Base-by-base conservation (phyloP, 1,140 invertebrate species). In the Drusus annulatus region DNA sequence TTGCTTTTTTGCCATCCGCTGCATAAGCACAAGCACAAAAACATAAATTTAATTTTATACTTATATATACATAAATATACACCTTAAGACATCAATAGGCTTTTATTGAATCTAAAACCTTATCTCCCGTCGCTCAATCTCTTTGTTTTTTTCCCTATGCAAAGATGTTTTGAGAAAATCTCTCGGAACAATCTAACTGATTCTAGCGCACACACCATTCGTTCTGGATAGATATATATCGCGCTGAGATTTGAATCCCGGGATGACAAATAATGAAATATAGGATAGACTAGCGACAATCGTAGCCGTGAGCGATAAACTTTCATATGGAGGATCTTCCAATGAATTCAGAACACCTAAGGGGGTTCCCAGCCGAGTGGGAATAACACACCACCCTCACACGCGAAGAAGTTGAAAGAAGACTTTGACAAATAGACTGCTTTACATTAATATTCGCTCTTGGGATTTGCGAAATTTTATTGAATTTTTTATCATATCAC, bases 401-500 rank as follows among this genome's bases (percentile, higher is more conserved):
- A 31, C 6, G 45, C 10, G 68, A 51, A 71, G 19, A 52, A 58
- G 51, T 31, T 28, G 25, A 75, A 58, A 75, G 17, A 56, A 65
- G 65, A 13, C 50, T 50, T 36, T 50, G 77, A 79, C 77, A 71
- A 79, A 79, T 71, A 71, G 77, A 58, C 77, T 71, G 77, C 25
- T 73, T 71, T 71, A 73, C 36, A 73, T 36, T 69, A 79, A 58
- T 65, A 71, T 71, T 79, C 28, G 65, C 77, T 71, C 68, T 56
- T 10, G 77, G 77, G 77, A 79, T 73, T 52, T 23, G 68, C 7
- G 19, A 71, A 52, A 77, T 77, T 79, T 79, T 79, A 71, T 71
- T 71, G 65, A 71, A 79, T 36, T 58, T 71, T 54, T 71, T 65
- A 79, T 79, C 77, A 45, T 52, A 73, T 78, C 76, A 13, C 15